Base-by-base conservation (phyloP, 2,113 vertebrate species). In the Pelodiscus sinensis region DNA sequence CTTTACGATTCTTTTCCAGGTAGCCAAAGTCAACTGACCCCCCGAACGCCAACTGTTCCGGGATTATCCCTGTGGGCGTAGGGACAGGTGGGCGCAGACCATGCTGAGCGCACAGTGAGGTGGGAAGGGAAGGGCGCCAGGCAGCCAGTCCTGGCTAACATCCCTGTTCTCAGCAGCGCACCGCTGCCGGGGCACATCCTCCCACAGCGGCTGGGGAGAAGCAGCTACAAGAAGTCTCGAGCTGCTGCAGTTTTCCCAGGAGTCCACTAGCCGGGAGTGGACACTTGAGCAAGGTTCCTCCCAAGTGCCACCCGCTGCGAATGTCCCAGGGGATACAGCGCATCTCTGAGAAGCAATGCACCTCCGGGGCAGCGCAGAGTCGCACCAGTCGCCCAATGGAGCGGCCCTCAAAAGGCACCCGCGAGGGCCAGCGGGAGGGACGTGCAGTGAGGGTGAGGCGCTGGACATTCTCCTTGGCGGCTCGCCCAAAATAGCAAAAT, bases 1-100 rank as follows among this genome's bases (percentile, higher is more conserved):
- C 51, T 88, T 92, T 25, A 51, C 92, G 81, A 88, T 52, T 27
- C 21, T 88, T 62, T 21, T 85, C 31, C 31, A 56, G 21, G 2
- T 35, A 56, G 38, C 15, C 81, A 50, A 58, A 0, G 38, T 50
- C 38, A 25, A 77, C 2, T 13, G 22, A 7, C 4, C 44, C 35
- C 73, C 22, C 12, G 19, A 44, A 75, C 22, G 44, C 38, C 2
- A 19, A 75, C 12, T 22, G 8, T 71, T 35, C n/a, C 35, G 27
- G 8, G 16, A 71, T 35, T 22, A 12, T 75, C 44, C 11, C 22
- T 22, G 1, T 24, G 38, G 38, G 11, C 21, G 4, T 14, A 14
- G 22, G 38, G 35, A 44, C 38, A 25, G 22, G 44, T 13, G 44
- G 22, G n/a, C 6, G 19, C 38, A 1, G 10, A 75, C 10, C 5